Evolutionary conservation across 2,888 invertebrate genomes (phyloP).

Genomic region (Cantharis rustica): DNA sequence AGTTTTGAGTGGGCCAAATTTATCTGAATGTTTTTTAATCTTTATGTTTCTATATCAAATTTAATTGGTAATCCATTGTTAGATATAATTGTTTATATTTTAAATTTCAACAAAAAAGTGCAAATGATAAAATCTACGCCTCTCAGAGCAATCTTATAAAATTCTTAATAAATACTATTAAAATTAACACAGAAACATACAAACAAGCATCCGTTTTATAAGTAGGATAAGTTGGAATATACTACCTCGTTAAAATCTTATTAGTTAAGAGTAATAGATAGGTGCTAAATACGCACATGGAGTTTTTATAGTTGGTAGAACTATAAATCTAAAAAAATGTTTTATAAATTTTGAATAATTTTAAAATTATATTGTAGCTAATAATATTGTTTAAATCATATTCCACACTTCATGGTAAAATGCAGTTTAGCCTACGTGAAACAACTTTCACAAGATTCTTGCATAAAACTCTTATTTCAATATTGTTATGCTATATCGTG

Average conservation of each 20-base stretch:
- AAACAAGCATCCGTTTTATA: neutral
- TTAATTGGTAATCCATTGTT: too few species aligned
- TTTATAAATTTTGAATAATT: neutral
- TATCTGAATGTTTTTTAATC: too few species aligned
- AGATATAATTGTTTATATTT: neutral
- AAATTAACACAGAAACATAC: neutral
- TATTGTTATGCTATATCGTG: neutral
- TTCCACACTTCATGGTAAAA: neutral
- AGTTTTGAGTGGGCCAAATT: too few species aligned
- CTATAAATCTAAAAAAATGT: neutral
- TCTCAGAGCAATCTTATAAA: neutral
- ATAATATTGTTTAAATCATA: neutral
- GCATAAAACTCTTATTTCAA: slow-evolving; percentile 18
- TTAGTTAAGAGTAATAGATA: neutral
- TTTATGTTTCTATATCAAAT: too few species aligned
- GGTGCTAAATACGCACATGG: neutral
- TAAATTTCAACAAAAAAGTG: neutral
- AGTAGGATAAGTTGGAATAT: neutral
- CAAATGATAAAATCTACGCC: neutral
- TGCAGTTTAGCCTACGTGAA: neutral
- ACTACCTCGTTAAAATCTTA: neutral
- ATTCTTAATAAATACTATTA: neutral
- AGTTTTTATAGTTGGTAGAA: too few species aligned
- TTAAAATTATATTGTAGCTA: neutral
- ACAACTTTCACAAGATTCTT: slow-evolving; percentile 27